A percentile compares a stretch with the other conserved stretches of the same genome.
These are phyloP conservation scores for Bombus sylvicola DNA, from an alignment of 1,140 invertebrate genomes.

Conservation along the genomic window DNA sequence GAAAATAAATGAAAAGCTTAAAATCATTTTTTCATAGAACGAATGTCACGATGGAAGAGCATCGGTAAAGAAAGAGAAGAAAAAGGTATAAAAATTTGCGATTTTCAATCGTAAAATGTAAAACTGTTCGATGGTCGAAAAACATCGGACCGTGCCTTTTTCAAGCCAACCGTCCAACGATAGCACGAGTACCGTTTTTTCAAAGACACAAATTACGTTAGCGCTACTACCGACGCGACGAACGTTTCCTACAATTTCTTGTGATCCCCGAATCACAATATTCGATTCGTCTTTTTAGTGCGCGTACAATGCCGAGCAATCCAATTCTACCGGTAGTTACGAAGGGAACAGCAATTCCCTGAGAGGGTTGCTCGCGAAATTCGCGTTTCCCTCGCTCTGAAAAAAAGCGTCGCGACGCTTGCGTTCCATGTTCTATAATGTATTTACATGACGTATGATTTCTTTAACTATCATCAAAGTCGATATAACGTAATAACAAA, in stretches of 20 bases:
- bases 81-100: background rate
- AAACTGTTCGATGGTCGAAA: background rate
- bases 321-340: conserved; percentile 10
- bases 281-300: conserved; percentile 22
- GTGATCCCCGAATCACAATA: conserved; percentile 17
- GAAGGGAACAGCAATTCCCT: conserved; percentile 20
- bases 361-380: background rate
- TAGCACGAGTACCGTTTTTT: background rate
- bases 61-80: background rate
- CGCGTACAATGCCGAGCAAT: background rate
- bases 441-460: background rate
- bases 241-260: conserved; percentile 16
- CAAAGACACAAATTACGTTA: conserved; percentile 4
- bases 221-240: background rate
- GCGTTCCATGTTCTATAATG: background rate
- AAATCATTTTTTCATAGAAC: background rate
- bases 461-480: background rate
- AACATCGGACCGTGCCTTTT: background rate
- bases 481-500: too few species aligned
- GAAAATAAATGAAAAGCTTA: background rate
- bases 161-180: background rate
- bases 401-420: background rate
- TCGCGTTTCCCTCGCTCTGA: background rate
- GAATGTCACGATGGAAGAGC: background rate
- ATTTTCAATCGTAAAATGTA: too few species aligned